Base-by-base conservation (phyloP, 2,888 invertebrate species). In the Polydrusus cervinus region DNA sequence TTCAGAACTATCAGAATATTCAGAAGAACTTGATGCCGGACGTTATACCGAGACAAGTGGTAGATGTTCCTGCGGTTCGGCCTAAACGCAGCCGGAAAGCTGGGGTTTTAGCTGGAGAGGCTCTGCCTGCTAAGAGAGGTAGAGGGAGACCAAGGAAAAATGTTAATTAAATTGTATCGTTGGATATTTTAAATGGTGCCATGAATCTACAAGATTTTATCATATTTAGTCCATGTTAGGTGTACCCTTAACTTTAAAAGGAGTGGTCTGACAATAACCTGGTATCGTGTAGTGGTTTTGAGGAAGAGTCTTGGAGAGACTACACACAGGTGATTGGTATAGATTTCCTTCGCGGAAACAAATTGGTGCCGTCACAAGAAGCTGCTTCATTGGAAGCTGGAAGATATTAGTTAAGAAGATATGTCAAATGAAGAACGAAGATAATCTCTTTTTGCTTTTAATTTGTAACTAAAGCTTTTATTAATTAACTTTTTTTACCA, bases 71-170 rank as follows among this genome's bases (percentile, higher is more conserved):
- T 8, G 47, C 47, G 18, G 51, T 2, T 0, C 62, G 34, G 16
- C 16, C 51, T 0, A 70, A 70, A 43, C 38, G 70, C 1, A 25
- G 53, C 14, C 47, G 62, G 14, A 62, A 53, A 25, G 13, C 45
- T 3, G 55, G 55, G 5, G 49, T 25, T 9, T 14, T 11, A 38
- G 49, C n/a, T 40, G 10, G 7, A 1, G 66, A 66, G 13, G 51
- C 66, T 18, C 65, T 51, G 7, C 66, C 51, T 10, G 66, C 53
- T 11, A 70, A 70, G 16, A 70, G 70, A 16, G 62, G 62, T 3
- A 51, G 70, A 40, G 70, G 70, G 1, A 10, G 70, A 25, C 62
- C 70, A 5, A 62, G 70, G 25, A 70, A 70, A 13, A 70, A 53
- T 38, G 18, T 38, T 3, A 40, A 40, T 11, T 68, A 55, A n/a